Conservation (phyloP, 2,888 invertebrate genomes). For the Drosophila affinis region DNA sequence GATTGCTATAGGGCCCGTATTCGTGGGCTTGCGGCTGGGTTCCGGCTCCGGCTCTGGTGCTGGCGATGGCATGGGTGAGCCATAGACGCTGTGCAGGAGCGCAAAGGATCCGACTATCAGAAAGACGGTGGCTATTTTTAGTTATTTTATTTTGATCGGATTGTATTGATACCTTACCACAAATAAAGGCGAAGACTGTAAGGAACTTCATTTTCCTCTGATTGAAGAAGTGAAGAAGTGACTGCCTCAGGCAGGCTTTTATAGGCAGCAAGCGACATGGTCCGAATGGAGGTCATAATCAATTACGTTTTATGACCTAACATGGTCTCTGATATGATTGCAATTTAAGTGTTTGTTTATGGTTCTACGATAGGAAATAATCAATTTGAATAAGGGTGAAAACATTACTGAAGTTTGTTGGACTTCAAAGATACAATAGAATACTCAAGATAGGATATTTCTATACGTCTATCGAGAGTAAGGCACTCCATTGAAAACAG, state of each 20-base stretch:
- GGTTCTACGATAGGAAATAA: not conserved
- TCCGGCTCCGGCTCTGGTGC: no score
- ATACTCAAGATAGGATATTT: not conserved
- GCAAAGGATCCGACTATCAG: constrained; percentile 58
- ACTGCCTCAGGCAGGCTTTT: constrained; percentile 39
- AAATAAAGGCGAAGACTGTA: constrained; percentile 52
- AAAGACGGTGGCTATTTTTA: constrained; percentile 54
- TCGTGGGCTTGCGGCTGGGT: no score
- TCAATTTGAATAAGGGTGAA: not conserved
- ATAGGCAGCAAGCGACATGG: constrained; percentile 26
- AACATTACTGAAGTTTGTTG: no score
- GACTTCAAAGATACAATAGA: no score
- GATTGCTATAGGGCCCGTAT: no score
- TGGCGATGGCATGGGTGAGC: constrained; percentile 36
- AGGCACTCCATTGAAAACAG: not conserved
- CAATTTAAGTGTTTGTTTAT: not conserved
- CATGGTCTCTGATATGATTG: constrained; percentile 3
- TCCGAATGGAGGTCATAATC: not conserved
- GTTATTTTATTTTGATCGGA: constrained; percentile 40
- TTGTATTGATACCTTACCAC: constrained; percentile 54
- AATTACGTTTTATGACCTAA: not conserved
- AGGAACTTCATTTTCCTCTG: constrained; percentile 57
- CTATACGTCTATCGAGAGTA: not conserved
- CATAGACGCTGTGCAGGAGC: constrained; percentile 51
- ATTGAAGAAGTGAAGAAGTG: constrained; percentile 8